A percentile compares a stretch with the other conserved stretches of the same genome.
Conservation (phyloP, 1,140 invertebrate genomes). For the Antheraea mylitta region DNA sequence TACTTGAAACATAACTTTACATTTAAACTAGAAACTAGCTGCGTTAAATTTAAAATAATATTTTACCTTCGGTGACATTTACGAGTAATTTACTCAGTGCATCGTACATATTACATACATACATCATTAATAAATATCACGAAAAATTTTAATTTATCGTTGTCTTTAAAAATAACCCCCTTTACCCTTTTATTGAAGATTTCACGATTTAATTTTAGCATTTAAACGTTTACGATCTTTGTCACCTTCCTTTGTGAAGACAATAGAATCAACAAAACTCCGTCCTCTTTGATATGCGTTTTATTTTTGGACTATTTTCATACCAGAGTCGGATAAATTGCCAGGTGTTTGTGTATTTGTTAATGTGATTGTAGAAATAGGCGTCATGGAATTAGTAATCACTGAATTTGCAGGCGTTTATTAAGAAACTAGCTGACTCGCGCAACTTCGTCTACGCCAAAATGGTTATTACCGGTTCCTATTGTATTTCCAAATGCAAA, state of each 20-base stretch:
- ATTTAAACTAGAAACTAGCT: too few species aligned
- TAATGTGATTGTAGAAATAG: constrained; percentile 22
- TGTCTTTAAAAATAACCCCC: constrained; percentile 7
- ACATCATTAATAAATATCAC: too few species aligned
- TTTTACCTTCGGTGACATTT: not conserved
- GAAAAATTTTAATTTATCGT: not conserved
- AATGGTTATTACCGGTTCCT: too few species aligned
- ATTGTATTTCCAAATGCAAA: too few species aligned
- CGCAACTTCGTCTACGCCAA: too few species aligned
- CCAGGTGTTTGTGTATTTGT: constrained; percentile 28
- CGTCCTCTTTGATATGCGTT: constrained; percentile 35
- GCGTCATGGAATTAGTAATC: constrained; percentile 14
- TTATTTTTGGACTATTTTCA: constrained; percentile 44
- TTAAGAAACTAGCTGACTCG: too few species aligned
- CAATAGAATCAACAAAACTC: constrained; percentile 5
- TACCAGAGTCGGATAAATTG: constrained; percentile 27
- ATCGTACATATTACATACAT: too few species aligned
- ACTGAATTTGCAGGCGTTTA: too few species aligned
- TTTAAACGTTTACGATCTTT: constrained; percentile 49
- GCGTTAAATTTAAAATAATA: too few species aligned
- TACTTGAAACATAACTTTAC: too few species aligned
- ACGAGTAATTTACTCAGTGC: too few species aligned
- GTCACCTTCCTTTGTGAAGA: constrained; percentile 47
- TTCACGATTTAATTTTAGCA: constrained; percentile 47
- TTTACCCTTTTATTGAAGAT: constrained; percentile 33